A percentile compares a stretch with the other conserved stretches of the same genome.
Evolutionary conservation across 2,113 vertebrate species (phyloP).

Genomic region (Ranitomeya imitator): DNA sequence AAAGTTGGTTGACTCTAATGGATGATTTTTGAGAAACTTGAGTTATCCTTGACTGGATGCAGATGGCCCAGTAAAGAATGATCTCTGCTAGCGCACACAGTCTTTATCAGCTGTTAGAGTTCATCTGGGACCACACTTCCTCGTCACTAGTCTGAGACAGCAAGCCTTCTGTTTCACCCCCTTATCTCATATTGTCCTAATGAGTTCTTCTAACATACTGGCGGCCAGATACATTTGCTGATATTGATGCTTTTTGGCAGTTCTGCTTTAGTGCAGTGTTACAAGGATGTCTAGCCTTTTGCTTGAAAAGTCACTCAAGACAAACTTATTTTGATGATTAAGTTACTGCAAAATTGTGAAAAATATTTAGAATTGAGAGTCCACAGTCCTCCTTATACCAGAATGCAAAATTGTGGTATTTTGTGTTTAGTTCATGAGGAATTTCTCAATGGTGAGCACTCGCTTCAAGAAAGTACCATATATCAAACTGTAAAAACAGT

Average conservation of each 20-base stretch:
- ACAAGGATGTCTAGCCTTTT: conserved; percentile 64
- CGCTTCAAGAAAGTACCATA: background rate
- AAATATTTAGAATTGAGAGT: too few species aligned
- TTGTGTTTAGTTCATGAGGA: conserved; percentile 60
- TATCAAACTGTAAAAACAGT: conserved; percentile 14
- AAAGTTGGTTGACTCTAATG: conserved; percentile 65
- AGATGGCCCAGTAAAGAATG: conserved; percentile 83
- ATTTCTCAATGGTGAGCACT: background rate
- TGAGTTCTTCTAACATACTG: conserved; percentile 71
- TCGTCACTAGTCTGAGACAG: conserved; percentile 68
- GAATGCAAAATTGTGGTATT: conserved; percentile 53
- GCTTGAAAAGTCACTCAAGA: conserved; percentile 62
- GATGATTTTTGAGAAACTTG: conserved; percentile 73
- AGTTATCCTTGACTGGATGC: conserved; percentile 80
- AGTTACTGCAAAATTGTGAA: conserved; percentile 47
- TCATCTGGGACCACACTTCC: conserved; percentile 77
- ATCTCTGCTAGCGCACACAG: conserved; percentile 74
- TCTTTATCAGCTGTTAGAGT: conserved; percentile 79
- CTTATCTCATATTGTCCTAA: conserved; percentile 75
- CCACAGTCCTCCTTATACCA: too few species aligned
- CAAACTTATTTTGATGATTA: conserved; percentile 56
- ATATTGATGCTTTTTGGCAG: conserved; percentile 69
- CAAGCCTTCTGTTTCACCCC: conserved; percentile 78
- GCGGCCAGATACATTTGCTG: conserved; percentile 71
- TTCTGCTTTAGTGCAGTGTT: conserved; percentile 67